Conservation (phyloP, 2,888 invertebrate genomes). For the Drosophila borborema region DNA sequence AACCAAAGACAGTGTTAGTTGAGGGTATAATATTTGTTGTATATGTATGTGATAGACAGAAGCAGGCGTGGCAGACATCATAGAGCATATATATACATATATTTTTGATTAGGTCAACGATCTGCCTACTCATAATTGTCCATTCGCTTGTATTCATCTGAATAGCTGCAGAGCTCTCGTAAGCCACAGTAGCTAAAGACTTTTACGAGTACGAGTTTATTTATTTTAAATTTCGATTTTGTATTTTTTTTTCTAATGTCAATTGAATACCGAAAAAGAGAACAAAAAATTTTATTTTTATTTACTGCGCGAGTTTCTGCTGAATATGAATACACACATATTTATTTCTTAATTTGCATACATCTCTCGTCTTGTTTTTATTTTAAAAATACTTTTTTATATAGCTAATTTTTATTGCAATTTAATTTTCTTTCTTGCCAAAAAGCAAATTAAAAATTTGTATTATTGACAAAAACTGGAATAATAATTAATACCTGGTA, state of each 20-base stretch:
- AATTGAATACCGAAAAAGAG: not conserved
- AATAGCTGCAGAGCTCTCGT: too few species aligned
- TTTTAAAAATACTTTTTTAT: not conserved
- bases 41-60: too few species aligned
- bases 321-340: not conserved
- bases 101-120: too few species aligned
- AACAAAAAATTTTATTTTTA: not conserved
- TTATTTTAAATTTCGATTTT: not conserved
- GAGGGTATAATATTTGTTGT: too few species aligned
- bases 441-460: not conserved
- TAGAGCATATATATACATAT: too few species aligned
- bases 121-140: too few species aligned
- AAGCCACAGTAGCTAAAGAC: too few species aligned
- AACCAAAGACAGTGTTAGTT: too few species aligned
- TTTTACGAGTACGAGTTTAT: not conserved
- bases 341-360: not conserved
- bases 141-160: too few species aligned
- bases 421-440: too few species aligned
- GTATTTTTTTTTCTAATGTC: not conserved
- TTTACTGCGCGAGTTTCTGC: not conserved
- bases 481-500: not conserved
- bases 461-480: not conserved
- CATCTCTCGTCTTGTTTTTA: not conserved
- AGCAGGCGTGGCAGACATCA: too few species aligned
- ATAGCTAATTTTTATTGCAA: not conserved